Conservation (phyloP, 1,140 invertebrate genomes). For the Frieseomelitta varia region DNA sequence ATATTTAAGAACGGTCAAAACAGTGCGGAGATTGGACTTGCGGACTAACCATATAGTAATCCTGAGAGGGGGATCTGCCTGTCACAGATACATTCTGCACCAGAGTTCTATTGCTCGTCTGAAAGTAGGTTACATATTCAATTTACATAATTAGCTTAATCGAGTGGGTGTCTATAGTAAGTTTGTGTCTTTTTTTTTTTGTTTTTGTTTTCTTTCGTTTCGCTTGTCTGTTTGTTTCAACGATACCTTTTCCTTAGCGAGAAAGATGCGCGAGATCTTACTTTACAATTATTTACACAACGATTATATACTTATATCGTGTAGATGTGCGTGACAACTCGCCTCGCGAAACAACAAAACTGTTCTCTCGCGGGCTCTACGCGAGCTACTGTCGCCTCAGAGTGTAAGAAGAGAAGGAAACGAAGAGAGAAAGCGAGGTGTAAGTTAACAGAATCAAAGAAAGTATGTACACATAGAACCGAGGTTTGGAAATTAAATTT, state of each 20-base stretch:
- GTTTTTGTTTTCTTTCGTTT: conserved; percentile 34
- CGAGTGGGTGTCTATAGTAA: conserved; percentile 23
- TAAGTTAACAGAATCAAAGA: conserved; percentile 47
- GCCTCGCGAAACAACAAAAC: not conserved
- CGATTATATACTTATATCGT: no score
- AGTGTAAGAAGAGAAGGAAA: conserved; percentile 61
- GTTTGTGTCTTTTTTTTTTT: not conserved
- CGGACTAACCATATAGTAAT: conserved; percentile 83
- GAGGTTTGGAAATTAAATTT: not conserved
- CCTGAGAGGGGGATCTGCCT: conserved; percentile 83
- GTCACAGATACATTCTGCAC: conserved; percentile 84
- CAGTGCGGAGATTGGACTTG: conserved; percentile 82
- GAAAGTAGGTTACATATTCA: conserved; percentile 83
- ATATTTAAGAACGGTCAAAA: conserved; percentile 82
- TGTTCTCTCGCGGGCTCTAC: no score
- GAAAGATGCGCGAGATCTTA: not conserved
- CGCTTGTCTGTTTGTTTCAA: conserved; percentile 41
- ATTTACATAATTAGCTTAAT: conserved; percentile 77
- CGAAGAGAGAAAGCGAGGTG: conserved; percentile 55
- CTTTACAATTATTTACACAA: not conserved
- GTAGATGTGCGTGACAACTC: not conserved
- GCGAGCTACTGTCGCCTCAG: conserved; percentile 18
- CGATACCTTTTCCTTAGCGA: not conserved
- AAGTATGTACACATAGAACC: not conserved
- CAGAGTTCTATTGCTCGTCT: conserved; percentile 83